These are phyloP conservation scores for Epizoanthus stellaris DNA, from an alignment of 92 coral and sea anemone genomes.

Conservation along the genomic window DNA sequence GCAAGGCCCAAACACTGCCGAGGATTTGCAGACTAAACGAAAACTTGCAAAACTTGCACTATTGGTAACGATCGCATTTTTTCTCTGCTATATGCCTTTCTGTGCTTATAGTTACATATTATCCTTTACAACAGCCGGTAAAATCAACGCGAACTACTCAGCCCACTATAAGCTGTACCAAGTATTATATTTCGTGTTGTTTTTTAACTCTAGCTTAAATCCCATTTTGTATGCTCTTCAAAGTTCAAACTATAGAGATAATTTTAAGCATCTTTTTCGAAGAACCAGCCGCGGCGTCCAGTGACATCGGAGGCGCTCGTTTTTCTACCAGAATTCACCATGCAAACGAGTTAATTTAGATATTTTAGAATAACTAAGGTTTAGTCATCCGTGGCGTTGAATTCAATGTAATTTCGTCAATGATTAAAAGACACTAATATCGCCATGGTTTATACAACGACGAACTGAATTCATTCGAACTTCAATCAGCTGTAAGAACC, in stretches of 20 bases:
- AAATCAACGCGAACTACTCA: background rate
- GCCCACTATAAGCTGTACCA: background rate
- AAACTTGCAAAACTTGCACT: slow-evolving; percentile 1
- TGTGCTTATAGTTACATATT: background rate
- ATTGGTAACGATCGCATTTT: background rate
- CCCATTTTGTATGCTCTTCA: background rate
- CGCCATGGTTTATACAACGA: too few relatives aligned
- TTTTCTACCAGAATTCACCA: too few relatives aligned
- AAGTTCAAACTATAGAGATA: background rate
- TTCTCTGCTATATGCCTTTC: background rate
- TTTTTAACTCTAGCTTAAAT: background rate
- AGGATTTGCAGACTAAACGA: background rate
- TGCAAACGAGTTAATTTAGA: too few relatives aligned
- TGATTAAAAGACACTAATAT: too few relatives aligned
- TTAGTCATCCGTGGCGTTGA: too few relatives aligned
- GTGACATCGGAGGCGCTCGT: too few relatives aligned
- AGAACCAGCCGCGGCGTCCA: too few relatives aligned
- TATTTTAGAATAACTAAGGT: too few relatives aligned
- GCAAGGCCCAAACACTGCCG: background rate
- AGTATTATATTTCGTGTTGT: background rate
- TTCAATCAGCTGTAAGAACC: too few relatives aligned
- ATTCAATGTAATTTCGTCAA: too few relatives aligned
- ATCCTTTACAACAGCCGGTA: background rate
- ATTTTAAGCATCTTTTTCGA: background rate
- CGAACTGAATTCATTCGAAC: too few relatives aligned